A percentile compares a stretch with the other conserved stretches of the same genome.
Evolutionary conservation across 2,113 vertebrate genomes (phyloP).

Genomic region (Pseudopodoces humilis): DNA sequence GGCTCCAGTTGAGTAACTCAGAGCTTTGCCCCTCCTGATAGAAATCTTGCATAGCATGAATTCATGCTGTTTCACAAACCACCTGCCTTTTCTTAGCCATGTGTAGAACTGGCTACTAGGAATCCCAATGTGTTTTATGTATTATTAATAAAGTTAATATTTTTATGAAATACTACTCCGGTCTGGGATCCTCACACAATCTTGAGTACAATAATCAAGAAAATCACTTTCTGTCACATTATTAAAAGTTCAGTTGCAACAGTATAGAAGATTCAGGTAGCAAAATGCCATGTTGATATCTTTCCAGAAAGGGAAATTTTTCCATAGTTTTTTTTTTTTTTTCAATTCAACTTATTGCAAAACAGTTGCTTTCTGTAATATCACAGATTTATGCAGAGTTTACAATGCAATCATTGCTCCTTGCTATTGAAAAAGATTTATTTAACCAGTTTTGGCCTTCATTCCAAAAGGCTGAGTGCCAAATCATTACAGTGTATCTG

Average conservation of each 20-base stretch:
- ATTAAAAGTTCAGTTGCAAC: slow-evolving; percentile 2
- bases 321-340: not conserved
- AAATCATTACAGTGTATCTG: slow-evolving; percentile 72
- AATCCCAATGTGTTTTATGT: not conserved
- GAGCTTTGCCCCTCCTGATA: not conserved
- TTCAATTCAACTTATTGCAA: slow-evolving; percentile 27
- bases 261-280: not conserved
- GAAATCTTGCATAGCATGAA: not conserved
- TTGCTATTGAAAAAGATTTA: slow-evolving; percentile 69
- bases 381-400: slow-evolving; percentile 65
- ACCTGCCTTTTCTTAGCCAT: slow-evolving; percentile 9
- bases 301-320: not conserved
- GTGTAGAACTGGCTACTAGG: not conserved
- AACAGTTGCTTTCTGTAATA: slow-evolving; percentile 61
- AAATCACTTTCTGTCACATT: not conserved
- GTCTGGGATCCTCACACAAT: not conserved
- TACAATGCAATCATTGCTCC: slow-evolving; percentile 57
- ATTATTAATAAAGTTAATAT: slow-evolving; percentile 33
- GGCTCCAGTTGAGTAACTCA: not conserved
- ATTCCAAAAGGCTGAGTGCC: slow-evolving; percentile 64
- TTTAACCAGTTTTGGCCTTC: slow-evolving; percentile 57
- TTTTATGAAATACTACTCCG: not conserved
- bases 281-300: slow-evolving; percentile 19
- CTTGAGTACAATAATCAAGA: not conserved
- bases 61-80: not conserved